These are phyloP conservation scores for Idaea biselata DNA, from an alignment of 2,888 invertebrate genomes.

Conservation along the genomic window DNA sequence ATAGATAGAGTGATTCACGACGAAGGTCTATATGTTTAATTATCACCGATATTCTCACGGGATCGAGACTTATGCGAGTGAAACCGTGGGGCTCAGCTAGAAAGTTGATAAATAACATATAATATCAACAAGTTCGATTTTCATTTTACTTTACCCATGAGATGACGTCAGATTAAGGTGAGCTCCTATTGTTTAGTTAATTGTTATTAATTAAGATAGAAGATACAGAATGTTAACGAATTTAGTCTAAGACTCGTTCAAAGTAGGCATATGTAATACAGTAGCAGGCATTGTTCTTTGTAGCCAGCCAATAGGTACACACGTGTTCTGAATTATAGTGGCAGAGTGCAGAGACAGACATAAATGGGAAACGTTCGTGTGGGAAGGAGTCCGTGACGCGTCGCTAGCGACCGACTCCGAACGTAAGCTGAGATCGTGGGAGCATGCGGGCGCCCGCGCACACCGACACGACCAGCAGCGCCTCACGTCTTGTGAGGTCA, in stretches of 20 bases:
- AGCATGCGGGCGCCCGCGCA: slow-evolving; percentile 55
- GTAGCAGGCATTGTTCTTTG: slow-evolving; percentile 27
- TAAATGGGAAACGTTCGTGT: slow-evolving; percentile 42
- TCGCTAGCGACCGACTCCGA: background rate
- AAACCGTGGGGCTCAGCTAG: too few relatives aligned
- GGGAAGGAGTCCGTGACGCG: slow-evolving; percentile 37
- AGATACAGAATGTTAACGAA: too few relatives aligned
- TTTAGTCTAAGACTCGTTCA: background rate
- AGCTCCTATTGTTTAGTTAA: too few relatives aligned
- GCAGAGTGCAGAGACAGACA: slow-evolving; percentile 34
- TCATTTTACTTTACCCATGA: too few relatives aligned
- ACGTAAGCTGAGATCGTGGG: slow-evolving; percentile 66
- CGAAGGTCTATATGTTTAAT: too few relatives aligned
- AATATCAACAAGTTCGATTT: too few relatives aligned
- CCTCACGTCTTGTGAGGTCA: slow-evolving; percentile 18
- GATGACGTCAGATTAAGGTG: too few relatives aligned
- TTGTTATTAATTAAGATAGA: too few relatives aligned
- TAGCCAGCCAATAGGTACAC: slow-evolving; percentile 33
- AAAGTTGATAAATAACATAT: too few relatives aligned
- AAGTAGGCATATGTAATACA: slow-evolving; percentile 8
- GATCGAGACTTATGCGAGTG: too few relatives aligned
- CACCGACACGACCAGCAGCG: slow-evolving; percentile 15
- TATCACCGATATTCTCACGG: too few relatives aligned
- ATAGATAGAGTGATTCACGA: too few relatives aligned
- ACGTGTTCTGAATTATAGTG: slow-evolving; percentile 66